These are phyloP conservation scores for Notothenia rossii DNA, from an alignment of 2,113 vertebrate species.

Conservation along the genomic window DNA sequence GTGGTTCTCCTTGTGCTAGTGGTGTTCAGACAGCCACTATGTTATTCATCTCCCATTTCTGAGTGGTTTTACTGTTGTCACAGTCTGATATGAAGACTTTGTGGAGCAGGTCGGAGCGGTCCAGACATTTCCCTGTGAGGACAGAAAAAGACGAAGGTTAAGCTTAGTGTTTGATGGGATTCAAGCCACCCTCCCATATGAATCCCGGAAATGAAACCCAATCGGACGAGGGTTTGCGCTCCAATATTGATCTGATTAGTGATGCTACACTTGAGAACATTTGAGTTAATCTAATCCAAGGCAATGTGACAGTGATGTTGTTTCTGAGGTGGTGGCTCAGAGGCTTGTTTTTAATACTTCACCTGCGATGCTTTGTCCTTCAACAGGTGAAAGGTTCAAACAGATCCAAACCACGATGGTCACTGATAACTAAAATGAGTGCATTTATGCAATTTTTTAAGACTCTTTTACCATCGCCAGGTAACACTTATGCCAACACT, in stretches of 20 bases:
- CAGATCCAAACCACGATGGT: no score
- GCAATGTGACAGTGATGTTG: neutral
- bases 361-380: no score
- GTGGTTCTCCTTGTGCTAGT: neutral
- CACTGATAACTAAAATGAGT: no score
- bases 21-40: slow-evolving; percentile 91
- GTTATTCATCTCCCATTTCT: slow-evolving; percentile 99
- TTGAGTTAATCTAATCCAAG: no score
- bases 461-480: no score
- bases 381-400: no score
- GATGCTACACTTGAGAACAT: no score
- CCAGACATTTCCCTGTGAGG: slow-evolving; percentile 90
- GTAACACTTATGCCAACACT: no score
- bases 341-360: neutral
- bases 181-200: neutral
- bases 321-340: neutral
- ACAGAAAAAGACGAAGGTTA: neutral
- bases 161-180: neutral
- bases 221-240: neutral
- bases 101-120: slow-evolving; percentile 95
- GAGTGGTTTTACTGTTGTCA: slow-evolving; percentile 91
- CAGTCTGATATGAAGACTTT: slow-evolving; percentile 95
- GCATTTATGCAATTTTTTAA: no score
- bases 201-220: neutral
- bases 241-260: neutral